Evolutionary conservation across 2,113 vertebrate genomes (phyloP), one percentile per base, ranked within the genome.

Genomic region (Mesoclemmys tuberculata): DNA sequence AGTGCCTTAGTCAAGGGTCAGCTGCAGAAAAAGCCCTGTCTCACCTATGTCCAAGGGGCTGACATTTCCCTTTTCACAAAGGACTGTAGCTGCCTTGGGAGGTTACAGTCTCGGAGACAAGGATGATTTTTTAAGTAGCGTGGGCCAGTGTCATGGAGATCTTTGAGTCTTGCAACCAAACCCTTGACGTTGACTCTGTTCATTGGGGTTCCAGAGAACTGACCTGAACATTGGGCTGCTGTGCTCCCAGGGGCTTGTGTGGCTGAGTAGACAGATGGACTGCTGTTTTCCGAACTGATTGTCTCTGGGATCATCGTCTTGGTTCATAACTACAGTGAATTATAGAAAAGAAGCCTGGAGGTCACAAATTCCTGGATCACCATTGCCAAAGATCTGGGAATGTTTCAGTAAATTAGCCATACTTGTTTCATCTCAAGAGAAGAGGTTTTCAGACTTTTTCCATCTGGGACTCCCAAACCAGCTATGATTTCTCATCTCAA

Each of bases 161-260:
- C 54, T 49, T 91, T 68, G 89, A 61, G 46, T 12, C 87, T 91
- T 94, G 80, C 77, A 93, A 96, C 85, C 48, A 68, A 83, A 81
- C 51, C 46, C 93, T 90, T 90, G 61, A 95, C 87, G 82, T 89
- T 84, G 91, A 94, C n/a, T 86, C 91, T 92, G 86, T n/a, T 80
- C 35, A 71, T 9, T 48, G 87, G 84, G 75, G 77, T 81, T 93
- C 56, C 82, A 88, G 87, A 92, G 93, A 88, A 93, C n/a, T 13
- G 56, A 94, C 78, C 52, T 49, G 80, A 90, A n/a, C 55, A 9
- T 3, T 56, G 22, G 80, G 80, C 4, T 81, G 54, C 10, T 79
- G 14, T 35, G 26, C 4, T 31, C 27, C 31, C 77, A 35, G 14
- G 54, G 49, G 38, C 83, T 90, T n/a, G 77, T 10, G 19, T 93